These are phyloP conservation scores for Sapajus apella DNA, from an alignment of 2,113 vertebrate species.

Conservation along the genomic window DNA sequence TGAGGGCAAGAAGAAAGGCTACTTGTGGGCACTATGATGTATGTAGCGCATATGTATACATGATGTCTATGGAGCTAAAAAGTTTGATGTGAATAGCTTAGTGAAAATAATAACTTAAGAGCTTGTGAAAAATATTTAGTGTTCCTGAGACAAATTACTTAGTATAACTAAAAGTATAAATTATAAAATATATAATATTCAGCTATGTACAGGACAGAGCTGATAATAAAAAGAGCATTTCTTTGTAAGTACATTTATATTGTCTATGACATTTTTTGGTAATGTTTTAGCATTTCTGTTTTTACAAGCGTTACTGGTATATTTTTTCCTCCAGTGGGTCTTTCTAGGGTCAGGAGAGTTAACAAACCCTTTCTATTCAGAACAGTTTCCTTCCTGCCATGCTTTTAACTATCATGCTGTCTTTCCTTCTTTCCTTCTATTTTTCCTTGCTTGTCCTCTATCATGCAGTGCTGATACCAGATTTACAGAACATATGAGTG, in stretches of 20 bases:
- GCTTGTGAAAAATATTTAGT: constrained; percentile 17
- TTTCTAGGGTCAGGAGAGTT: constrained; percentile 45
- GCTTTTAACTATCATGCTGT: constrained; percentile 82
- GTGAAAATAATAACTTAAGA: constrained; percentile 43
- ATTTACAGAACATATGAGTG: constrained; percentile 89
- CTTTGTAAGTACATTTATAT: neutral
- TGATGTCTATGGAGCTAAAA: neutral
- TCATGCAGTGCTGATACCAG: constrained; percentile 90
- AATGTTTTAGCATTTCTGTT: constrained; percentile 46
- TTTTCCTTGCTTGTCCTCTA: constrained; percentile 80
- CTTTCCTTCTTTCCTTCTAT: constrained; percentile 83
- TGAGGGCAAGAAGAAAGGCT: constrained; percentile 33
- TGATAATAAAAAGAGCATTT: constrained; percentile 18
- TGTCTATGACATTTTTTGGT: neutral
- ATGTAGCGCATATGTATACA: neutral
- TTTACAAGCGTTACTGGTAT: constrained; percentile 33
- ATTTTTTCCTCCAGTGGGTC: constrained; percentile 31
- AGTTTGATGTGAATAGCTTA: constrained; percentile 23
- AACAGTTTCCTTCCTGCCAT: constrained; percentile 76
- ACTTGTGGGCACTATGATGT: neutral
- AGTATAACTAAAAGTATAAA: neutral
- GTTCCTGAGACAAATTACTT: neutral
- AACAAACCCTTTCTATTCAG: constrained; percentile 70
- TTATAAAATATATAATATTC: constrained; percentile 40
- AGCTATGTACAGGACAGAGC: neutral